Evolutionary conservation across 2,797 vertebrate genomes (phyloP).

Genomic region (Rhadinocentrus ornatus): DNA sequence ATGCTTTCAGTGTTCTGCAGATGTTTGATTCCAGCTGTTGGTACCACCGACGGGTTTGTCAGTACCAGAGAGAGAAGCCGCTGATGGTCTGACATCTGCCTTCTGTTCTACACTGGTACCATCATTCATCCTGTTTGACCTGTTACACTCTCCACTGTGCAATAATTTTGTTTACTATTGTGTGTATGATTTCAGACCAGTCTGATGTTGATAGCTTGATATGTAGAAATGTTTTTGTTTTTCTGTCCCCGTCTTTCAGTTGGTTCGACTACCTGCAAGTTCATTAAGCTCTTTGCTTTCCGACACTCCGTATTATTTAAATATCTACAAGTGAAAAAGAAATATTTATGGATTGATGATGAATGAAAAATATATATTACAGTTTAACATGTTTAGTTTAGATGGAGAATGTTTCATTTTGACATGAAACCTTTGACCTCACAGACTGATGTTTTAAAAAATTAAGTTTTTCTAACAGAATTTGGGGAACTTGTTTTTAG

Average conservation of each 20-base stretch:
- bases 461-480: conserved; percentile 23
- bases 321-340: conserved; percentile 2
- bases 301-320: conserved; percentile 17
- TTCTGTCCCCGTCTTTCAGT: conserved; percentile 22
- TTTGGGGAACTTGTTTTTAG: conserved; percentile 9
- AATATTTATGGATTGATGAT: conserved; percentile 11
- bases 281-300: conserved; percentile 14
- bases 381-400: conserved; percentile 15
- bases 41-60: neutral
- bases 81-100: neutral
- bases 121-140: conserved; percentile 62
- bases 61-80: neutral
- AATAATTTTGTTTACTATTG: conserved; percentile 79
- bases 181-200: conserved; percentile 66
- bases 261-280: conserved; percentile 18
- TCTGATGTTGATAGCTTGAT: conserved; percentile 54
- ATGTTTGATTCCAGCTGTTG: neutral
- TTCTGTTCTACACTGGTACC: conserved; percentile 14
- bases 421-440: conserved; percentile 16
- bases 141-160: conserved; percentile 78
- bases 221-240: conserved; percentile 57
- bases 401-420: conserved; percentile 23
- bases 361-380: conserved; percentile 17
- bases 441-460: conserved; percentile 23
- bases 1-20: neutral